phyloP scores from a whole-genome alignment of 2,113 vertebrate genomes.

The Tor tambroides region DNA sequence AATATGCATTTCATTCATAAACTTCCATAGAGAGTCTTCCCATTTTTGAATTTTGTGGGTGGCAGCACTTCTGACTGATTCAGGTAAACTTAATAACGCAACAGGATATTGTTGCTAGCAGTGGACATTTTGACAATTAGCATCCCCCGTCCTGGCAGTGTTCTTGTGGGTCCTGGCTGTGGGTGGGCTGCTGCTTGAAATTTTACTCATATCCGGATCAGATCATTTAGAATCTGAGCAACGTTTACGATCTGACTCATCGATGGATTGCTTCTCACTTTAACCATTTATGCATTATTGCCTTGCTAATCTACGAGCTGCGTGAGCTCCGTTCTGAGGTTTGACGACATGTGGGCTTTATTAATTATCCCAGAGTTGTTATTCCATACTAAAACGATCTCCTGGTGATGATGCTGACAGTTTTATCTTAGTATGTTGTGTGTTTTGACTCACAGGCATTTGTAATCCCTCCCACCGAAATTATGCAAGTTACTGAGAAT shows the following conservation, averaged over 20 bases:
- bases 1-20: no score
- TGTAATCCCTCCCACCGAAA: conserved; percentile 6
- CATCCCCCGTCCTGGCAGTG: background rate
- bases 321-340: background rate
- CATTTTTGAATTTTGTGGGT: background rate
- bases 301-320: background rate
- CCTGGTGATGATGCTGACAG: background rate
- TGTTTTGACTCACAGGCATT: background rate
- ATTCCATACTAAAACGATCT: background rate
- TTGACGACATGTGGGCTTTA: background rate
- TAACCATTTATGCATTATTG: background rate
- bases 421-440: background rate
- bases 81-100: background rate
- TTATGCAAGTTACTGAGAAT: background rate
- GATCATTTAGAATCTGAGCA: background rate
- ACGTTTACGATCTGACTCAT: conserved; percentile 26
- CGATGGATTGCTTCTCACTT: background rate
- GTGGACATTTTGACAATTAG: conserved; percentile 1
- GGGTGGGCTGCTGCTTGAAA: background rate
- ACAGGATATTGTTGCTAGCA: background rate
- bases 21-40: background rate
- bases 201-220: background rate
- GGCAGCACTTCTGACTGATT: background rate
- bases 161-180: background rate
- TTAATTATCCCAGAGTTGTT: background rate